These are phyloP conservation scores for Candidula unifasciata DNA, from an alignment of 2,888 invertebrate species.

Conservation along the genomic window DNA sequence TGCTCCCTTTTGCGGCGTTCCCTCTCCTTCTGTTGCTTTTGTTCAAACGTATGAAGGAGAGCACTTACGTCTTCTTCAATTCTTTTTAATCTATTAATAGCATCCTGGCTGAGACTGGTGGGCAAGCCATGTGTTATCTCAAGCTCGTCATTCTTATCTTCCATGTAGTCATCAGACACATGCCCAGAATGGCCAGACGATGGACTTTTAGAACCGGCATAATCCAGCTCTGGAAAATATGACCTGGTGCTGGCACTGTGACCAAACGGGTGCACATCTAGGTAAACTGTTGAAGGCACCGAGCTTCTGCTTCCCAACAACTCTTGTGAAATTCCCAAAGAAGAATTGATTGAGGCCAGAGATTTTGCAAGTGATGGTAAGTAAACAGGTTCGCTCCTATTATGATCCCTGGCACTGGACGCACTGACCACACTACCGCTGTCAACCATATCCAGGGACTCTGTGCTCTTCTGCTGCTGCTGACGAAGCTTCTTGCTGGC, in stretches of 20 bases:
- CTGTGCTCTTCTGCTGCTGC: slow-evolving; percentile 50
- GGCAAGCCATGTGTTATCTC: slow-evolving; percentile 61
- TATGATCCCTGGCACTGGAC: slow-evolving; percentile 63
- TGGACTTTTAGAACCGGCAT: slow-evolving; percentile 43
- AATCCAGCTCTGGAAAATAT: slow-evolving; percentile 52
- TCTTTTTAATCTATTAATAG: slow-evolving; percentile 65
- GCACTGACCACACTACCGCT: slow-evolving; percentile 67
- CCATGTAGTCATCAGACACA: slow-evolving; percentile 67
- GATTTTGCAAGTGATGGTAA: slow-evolving; percentile 53
- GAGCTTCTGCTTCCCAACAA: slow-evolving; percentile 51
- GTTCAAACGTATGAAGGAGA: slow-evolving; percentile 65
- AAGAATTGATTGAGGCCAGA: slow-evolving; percentile 51
- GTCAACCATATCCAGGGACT: slow-evolving; percentile 40
- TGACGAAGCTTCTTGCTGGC: slow-evolving; percentile 85
- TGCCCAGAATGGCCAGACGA: slow-evolving; percentile 57
- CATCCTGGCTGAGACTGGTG: slow-evolving; percentile 64
- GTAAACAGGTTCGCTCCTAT: slow-evolving; percentile 72
- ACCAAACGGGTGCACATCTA: slow-evolving; percentile 9
- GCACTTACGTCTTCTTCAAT: slow-evolving; percentile 69
- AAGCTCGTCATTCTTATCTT: slow-evolving; percentile 71
- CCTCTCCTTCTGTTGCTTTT: slow-evolving; percentile 64
- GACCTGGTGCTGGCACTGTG: slow-evolving; percentile 46
- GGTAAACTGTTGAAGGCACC: not conserved
- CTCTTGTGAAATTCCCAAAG: slow-evolving; percentile 56
- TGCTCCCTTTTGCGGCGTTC: slow-evolving; percentile 68